Percentiles rank a stretch among this genome's conserved stretches.
Conservation (phyloP, 2,888 invertebrate genomes). For the Phortica magna region DNA sequence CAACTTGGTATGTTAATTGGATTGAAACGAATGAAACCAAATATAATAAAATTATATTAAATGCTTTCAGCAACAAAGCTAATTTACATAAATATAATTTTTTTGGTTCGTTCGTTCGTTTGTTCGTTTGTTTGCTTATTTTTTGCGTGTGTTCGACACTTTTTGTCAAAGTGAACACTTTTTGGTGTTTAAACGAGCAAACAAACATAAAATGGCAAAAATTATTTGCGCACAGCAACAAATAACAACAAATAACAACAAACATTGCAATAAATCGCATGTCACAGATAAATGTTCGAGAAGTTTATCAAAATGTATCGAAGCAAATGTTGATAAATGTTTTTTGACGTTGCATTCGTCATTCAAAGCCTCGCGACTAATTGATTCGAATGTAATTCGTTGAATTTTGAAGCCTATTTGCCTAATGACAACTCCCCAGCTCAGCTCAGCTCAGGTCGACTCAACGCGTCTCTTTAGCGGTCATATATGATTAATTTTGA, state of each 20-base stretch:
- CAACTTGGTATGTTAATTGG: constrained; percentile 29
- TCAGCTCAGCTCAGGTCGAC: background rate
- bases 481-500: constrained; percentile 8
- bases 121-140: constrained; percentile 2
- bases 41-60: constrained; percentile 49
- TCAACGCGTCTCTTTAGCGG: background rate
- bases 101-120: background rate
- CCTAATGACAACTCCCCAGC: background rate
- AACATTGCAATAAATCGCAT: too few relatives aligned
- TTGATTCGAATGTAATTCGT: background rate
- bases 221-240: too few relatives aligned
- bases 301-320: too few relatives aligned
- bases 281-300: too few relatives aligned
- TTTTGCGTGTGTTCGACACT: background rate
- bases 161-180: background rate
- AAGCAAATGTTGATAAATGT: too few relatives aligned
- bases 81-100: constrained; percentile 62
- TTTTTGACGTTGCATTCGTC: background rate
- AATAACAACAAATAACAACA: too few relatives aligned
- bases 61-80: constrained; percentile 53
- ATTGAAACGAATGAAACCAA: constrained; percentile 27
- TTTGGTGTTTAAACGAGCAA: too few relatives aligned
- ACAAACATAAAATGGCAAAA: too few relatives aligned
- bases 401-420: background rate
- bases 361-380: background rate